Base-by-base conservation (phyloP, 2,797 vertebrate species). In the Falco novaeseelandiae region DNA sequence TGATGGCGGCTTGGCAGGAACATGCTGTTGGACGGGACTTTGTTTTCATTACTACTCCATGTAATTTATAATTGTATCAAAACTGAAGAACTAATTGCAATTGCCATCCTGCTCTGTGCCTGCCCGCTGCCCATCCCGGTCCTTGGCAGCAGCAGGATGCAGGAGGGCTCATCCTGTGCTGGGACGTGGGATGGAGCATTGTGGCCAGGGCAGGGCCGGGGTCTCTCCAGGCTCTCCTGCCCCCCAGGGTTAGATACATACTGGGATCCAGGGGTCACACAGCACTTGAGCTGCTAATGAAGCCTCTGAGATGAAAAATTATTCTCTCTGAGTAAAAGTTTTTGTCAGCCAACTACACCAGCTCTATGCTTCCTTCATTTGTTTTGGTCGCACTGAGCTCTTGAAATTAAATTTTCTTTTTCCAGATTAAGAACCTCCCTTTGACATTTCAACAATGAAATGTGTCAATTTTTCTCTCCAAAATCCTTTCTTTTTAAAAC, bases 181-280 rank as follows among this genome's bases (percentile, higher is more conserved):
- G 3, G 58, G 21, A 3, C 6, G 18, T 5, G 44, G 73, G n/a
- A 36, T 1, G 6, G 46, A 69, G n/a, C 67, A 17, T 36, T 8
- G 0, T 0, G 3, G 21, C 27, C 8, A 0, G 49, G 55, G 32
- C 26, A 71, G n/a, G 25, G 6, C 13, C 2, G 1, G 32, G 62
- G n/a, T 11, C 1, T 27, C 22, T 26, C 40, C 0, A 1, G 30
- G 71, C 26, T 66, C 38, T n/a, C 20, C 49, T 34, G 23, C 51
- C 40, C 7, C 0, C 61, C 1, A 2, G 20, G 34, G n/a, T 15
- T 2, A 0, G 59, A 29, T 3, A 1, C 3, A 0, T 2, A 3
- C 21, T 0, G 3, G 38, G 70, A 40, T 12, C 22, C 1, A 0
- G 40, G 55, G 27, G 2, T 72, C 62, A 40, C 36, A 3, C 19